phyloP scores from a whole-genome alignment of 2,888 invertebrate genomes.

The Yponomeuta sedellus region DNA sequence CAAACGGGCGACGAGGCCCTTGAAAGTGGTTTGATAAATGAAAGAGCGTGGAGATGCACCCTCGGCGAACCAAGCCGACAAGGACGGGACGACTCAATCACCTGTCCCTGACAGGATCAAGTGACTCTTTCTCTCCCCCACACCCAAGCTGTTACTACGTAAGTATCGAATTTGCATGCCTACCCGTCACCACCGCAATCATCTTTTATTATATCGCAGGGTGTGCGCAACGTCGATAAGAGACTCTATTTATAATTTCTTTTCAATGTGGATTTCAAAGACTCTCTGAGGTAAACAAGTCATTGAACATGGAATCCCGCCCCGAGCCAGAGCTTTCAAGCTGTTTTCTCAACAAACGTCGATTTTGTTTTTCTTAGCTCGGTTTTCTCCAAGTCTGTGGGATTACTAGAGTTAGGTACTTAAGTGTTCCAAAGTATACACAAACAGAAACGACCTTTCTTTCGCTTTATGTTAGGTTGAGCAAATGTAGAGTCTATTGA shows the following conservation, averaged over 20 bases:
- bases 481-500: not conserved
- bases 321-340: too few species aligned
- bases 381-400: too few species aligned
- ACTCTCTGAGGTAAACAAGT: not conserved
- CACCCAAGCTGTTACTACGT: conserved; percentile 7
- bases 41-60: conserved; percentile 2
- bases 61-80: conserved; percentile 39
- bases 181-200: conserved; percentile 22
- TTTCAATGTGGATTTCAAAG: conserved; percentile 17
- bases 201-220: conserved; percentile 46
- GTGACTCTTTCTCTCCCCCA: conserved; percentile 31
- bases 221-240: conserved; percentile 41
- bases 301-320: not conserved
- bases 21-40: conserved; percentile 11
- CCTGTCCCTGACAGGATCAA: conserved; percentile 49
- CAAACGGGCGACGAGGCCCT: not conserved
- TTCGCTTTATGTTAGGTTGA: not conserved
- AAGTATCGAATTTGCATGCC: conserved; percentile 35
- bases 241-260: conserved; percentile 19
- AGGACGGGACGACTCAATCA: conserved; percentile 49
- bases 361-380: too few species aligned
- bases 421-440: not conserved
- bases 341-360: too few species aligned
- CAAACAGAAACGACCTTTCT: not conserved
- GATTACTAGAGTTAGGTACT: not conserved